These are phyloP conservation scores for Arenaria interpres DNA, from an alignment of 2,113 vertebrate genomes.

Conservation along the genomic window DNA sequence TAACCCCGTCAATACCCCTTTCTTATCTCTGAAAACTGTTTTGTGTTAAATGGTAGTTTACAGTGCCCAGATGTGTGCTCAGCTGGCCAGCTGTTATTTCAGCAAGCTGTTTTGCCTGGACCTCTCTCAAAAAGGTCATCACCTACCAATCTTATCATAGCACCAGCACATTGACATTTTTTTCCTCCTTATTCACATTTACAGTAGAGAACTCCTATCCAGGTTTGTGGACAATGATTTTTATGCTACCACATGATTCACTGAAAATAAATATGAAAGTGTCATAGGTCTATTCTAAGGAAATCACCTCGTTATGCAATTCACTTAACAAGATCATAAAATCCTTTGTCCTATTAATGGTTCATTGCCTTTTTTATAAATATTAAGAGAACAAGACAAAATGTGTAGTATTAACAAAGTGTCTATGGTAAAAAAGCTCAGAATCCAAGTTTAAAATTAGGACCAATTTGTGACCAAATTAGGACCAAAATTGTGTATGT, in stretches of 20 bases:
- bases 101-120: not conserved
- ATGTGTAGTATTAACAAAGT: not conserved
- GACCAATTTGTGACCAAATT: not conserved
- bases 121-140: not conserved
- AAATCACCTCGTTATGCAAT: not conserved
- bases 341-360: not conserved
- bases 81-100: not conserved
- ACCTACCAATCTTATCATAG: not conserved
- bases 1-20: not conserved
- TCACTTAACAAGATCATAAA: not conserved
- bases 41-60: not conserved
- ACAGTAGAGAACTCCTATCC: not conserved
- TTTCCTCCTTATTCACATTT: not conserved
- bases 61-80: not conserved
- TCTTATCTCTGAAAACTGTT: not conserved
- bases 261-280: conserved; percentile 6
- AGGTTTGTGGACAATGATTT: not conserved
- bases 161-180: not conserved
- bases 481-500: no score
- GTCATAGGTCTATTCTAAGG: not conserved
- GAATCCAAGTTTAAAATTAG: not conserved
- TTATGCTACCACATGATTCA: not conserved
- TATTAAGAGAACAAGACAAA: not conserved
- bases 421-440: not conserved
- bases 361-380: not conserved